phyloP scores from a whole-genome alignment of 2,888 invertebrate species.

The Leptogaster cylindrica region DNA sequence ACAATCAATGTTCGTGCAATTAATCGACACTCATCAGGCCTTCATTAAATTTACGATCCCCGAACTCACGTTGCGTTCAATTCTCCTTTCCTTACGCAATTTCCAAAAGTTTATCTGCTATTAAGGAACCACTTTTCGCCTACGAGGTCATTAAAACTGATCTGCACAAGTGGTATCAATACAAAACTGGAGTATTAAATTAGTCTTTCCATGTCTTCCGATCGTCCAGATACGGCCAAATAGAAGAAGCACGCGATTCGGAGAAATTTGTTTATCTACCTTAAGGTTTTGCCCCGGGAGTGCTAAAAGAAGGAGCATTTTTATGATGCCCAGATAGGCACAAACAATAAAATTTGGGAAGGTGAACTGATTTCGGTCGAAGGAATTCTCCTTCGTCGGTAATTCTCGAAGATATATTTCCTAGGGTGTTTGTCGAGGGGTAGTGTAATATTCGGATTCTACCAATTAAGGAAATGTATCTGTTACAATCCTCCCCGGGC shows the following conservation, averaged over 20 bases:
- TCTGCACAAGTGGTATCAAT: conserved; percentile 13
- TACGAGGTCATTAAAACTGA: conserved; percentile 15
- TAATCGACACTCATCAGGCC: neutral
- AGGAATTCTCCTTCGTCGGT: conserved; percentile 6
- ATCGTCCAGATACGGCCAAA: neutral
- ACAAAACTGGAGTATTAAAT: neutral
- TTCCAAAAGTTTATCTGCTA: conserved; percentile 15
- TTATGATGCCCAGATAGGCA: conserved; percentile 15
- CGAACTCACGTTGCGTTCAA: neutral
- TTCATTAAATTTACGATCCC: neutral
- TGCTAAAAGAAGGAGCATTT: conserved; percentile 13
- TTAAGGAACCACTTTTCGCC: conserved; percentile 30
- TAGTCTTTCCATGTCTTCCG: conserved; percentile 11
- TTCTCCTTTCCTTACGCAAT: neutral
- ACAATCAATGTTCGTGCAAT: neutral
- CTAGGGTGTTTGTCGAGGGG: no score
- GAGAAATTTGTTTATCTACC: conserved; percentile 21
- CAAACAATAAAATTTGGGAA: neutral
- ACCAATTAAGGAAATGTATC: no score
- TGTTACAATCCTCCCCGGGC: no score
- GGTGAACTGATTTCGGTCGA: conserved; percentile 22
- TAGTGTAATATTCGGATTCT: no score
- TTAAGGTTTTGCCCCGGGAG: neutral
- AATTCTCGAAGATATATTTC: conserved; percentile 2
- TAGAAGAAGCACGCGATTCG: conserved; percentile 8